Conservation (phyloP, 2,888 invertebrate genomes). For the Aphidius colemani region DNA sequence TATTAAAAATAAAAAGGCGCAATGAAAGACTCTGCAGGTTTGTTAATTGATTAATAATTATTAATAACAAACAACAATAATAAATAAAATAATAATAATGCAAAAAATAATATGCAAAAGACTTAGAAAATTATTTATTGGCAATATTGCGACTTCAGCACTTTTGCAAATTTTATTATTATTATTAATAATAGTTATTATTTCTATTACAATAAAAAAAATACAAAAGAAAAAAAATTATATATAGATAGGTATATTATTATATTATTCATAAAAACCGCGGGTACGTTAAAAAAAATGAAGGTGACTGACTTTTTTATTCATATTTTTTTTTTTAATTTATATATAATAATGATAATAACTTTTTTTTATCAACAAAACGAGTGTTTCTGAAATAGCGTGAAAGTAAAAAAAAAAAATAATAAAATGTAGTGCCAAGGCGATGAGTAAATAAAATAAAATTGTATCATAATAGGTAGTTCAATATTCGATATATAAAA, state of each 20-base stretch:
- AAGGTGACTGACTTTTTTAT: no score
- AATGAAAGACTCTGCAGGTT: slow-evolving; percentile 23
- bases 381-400: slow-evolving; percentile 9
- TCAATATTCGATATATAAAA: slow-evolving; percentile 54
- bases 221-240: slow-evolving; percentile 10
- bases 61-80: no score
- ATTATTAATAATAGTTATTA: background rate
- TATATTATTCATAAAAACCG: slow-evolving; percentile 1
- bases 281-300: slow-evolving; percentile 19
- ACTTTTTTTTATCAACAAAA: no score
- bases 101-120: slow-evolving; percentile 38
- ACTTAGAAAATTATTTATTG: slow-evolving; percentile 58
- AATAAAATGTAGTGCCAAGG: slow-evolving; percentile 34
- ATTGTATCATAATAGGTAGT: slow-evolving; percentile 58
- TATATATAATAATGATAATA: no score
- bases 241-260: background rate
- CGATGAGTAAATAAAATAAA: slow-evolving; percentile 31
- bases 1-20: slow-evolving; percentile 13
- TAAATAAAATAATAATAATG: slow-evolving; percentile 3
- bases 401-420: slow-evolving; percentile 2
- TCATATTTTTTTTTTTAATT: no score
- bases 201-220: background rate
- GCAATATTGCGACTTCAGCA: slow-evolving; percentile 49
- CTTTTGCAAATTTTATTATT: slow-evolving; percentile 30
- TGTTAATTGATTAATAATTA: background rate